These are phyloP conservation scores for Lerista edwardsae DNA, from an alignment of 2,797 vertebrate species.

Conservation along the genomic window DNA sequence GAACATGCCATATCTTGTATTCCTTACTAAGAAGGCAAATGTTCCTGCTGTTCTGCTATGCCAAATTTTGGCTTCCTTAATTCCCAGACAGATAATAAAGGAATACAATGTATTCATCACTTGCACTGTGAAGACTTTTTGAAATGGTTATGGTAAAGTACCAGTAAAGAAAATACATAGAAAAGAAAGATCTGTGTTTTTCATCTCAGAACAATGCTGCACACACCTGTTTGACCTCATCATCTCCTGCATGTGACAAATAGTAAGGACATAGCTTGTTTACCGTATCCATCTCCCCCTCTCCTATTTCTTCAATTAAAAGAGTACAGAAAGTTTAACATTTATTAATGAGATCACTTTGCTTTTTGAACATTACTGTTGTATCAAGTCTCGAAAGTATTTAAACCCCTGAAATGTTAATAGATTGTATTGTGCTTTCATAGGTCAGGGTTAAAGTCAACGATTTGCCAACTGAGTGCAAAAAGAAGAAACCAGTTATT, in stretches of 20 bases:
- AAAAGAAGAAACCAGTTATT: slow-evolving; percentile 51
- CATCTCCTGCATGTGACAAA: not conserved
- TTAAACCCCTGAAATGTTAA: slow-evolving; percentile 60
- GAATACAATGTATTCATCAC: slow-evolving; percentile 60
- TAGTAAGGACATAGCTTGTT: not conserved
- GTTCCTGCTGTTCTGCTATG: slow-evolving; percentile 24
- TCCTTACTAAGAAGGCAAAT: slow-evolving; percentile 21
- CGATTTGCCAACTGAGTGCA: slow-evolving; percentile 55
- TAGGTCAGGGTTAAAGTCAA: slow-evolving; percentile 56
- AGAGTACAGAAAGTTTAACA: slow-evolving; percentile 30
- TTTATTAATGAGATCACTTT: slow-evolving; percentile 40
- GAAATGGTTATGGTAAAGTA: slow-evolving; percentile 42
- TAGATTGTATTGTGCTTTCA: slow-evolving; percentile 45
- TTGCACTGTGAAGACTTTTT: slow-evolving; percentile 57
- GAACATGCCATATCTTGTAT: slow-evolving; percentile 10
- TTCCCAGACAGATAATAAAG: slow-evolving; percentile 67
- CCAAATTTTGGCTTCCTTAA: slow-evolving; percentile 45
- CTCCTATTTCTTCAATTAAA: slow-evolving; percentile 35
- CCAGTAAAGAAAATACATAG: not conserved
- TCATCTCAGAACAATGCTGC: not conserved
- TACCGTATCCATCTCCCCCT: not conserved
- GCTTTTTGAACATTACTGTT: slow-evolving; percentile 40
- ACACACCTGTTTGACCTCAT: slow-evolving; percentile 11
- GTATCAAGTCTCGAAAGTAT: slow-evolving; percentile 39
- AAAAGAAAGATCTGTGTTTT: slow-evolving; percentile 21